Percentiles rank a stretch among this genome's conserved stretches.
phyloP scores from a whole-genome alignment of 35 echinoderm and acorn worm genomes.

The Eucidaris tribuloides region DNA sequence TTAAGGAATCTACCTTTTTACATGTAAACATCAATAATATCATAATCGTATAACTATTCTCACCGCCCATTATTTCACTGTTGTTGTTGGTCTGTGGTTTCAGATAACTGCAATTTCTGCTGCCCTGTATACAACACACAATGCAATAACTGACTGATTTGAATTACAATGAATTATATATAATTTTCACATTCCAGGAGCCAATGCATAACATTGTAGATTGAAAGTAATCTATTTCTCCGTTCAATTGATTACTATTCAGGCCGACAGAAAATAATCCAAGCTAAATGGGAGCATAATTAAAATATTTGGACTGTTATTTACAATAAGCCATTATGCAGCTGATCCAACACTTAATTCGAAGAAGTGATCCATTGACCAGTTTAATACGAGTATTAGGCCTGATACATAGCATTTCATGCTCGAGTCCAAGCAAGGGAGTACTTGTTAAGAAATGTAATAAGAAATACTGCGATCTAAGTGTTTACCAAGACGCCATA shows the following conservation, averaged over 20 bases:
- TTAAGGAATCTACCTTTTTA: neutral
- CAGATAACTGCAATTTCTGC: slow-evolving; percentile 85
- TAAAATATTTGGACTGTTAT: too few species aligned
- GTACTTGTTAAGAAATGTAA: too few species aligned
- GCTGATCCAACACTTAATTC: too few species aligned
- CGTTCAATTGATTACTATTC: neutral
- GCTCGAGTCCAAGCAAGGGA: too few species aligned
- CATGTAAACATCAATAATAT: neutral
- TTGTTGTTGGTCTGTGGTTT: slow-evolving; percentile 91
- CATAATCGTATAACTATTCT: neutral
- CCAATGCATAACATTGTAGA: neutral
- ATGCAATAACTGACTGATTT: neutral
- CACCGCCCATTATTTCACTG: slow-evolving; percentile 93
- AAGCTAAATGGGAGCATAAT: neutral
- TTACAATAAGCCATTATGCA: too few species aligned
- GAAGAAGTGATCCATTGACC: too few species aligned
- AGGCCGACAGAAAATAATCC: neutral
- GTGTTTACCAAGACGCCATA: too few species aligned
- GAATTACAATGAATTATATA: neutral
- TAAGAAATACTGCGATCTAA: too few species aligned
- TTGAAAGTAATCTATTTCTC: neutral
- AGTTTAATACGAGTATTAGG: too few species aligned
- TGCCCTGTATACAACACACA: slow-evolving; percentile 50
- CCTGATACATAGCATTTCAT: too few species aligned
- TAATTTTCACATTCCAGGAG: neutral